These are phyloP conservation scores for Drymonia ruficornis DNA, from an alignment of 2,888 invertebrate genomes.

Conservation along the genomic window DNA sequence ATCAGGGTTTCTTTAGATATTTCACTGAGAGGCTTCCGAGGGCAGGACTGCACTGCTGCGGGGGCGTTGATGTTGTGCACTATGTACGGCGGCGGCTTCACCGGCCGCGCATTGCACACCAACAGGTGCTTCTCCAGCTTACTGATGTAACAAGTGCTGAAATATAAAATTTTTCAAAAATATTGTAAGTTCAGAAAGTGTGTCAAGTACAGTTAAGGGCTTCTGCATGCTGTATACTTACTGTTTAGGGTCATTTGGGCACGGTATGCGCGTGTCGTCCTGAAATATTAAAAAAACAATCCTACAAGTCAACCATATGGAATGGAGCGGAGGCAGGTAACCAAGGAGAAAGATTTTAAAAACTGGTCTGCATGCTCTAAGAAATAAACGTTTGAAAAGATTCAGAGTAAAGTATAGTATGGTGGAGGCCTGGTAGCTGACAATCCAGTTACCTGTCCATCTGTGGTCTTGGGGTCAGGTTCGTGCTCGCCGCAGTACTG, in stretches of 20 bases:
- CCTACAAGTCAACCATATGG: neutral
- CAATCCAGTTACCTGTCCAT: constrained; percentile 52
- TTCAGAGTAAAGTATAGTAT: too few relatives aligned
- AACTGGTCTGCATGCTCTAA: neutral
- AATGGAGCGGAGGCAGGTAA: neutral
- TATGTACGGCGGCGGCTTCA: constrained; percentile 81
- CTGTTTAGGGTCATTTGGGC: constrained; percentile 91
- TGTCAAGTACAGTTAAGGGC: neutral
- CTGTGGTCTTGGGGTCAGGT: constrained; percentile 56
- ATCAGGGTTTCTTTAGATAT: constrained; percentile 54
- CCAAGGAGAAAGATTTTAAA: neutral
- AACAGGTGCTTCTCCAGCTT: constrained; percentile 88
- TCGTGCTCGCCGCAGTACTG: constrained; percentile 91
- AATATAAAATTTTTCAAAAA: constrained; percentile 38
- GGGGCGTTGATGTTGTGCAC: constrained; percentile 77
- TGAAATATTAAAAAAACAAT: constrained; percentile 43
- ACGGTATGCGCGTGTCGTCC: constrained; percentile 84
- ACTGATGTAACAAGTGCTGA: constrained; percentile 87
- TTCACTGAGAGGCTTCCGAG: constrained; percentile 56
- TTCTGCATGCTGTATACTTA: constrained; percentile 64
- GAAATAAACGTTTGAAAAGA: too few relatives aligned
- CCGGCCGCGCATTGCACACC: constrained; percentile 89
- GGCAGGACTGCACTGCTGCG: constrained; percentile 35
- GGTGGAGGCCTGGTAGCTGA: neutral
- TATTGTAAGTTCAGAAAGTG: neutral